Percentiles rank a stretch among this genome's conserved stretches.
These are phyloP conservation scores for Pelochelys cantorii DNA, from an alignment of 2,797 vertebrate species.

Conservation along the genomic window DNA sequence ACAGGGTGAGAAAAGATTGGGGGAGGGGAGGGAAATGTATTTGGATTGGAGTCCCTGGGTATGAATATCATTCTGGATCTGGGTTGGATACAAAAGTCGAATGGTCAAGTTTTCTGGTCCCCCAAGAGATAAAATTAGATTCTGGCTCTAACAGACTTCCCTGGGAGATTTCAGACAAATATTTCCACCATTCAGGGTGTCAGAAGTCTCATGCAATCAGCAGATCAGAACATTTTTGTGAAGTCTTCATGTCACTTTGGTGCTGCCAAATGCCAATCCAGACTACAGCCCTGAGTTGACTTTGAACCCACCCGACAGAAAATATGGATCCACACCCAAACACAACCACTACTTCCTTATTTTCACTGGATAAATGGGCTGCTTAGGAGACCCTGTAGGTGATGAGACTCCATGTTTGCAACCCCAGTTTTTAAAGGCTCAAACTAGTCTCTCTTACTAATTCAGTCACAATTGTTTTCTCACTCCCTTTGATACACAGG, in stretches of 20 bases:
- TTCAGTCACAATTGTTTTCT: not conserved
- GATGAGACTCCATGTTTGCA: not conserved
- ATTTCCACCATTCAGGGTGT: not conserved
- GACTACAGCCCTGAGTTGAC: not conserved
- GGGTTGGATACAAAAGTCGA: not conserved
- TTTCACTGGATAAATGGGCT: not conserved
- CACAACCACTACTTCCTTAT: not conserved
- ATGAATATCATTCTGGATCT: not conserved
- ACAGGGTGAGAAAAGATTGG: not conserved
- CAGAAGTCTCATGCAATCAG: not conserved
- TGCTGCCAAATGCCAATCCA: not conserved
- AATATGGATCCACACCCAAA: not conserved
- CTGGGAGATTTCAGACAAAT: not conserved
- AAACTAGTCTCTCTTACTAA: not conserved
- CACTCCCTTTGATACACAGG: not conserved
- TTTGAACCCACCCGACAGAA: not conserved
- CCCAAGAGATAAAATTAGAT: not conserved
- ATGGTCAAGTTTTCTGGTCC: not conserved
- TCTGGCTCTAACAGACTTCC: not conserved
- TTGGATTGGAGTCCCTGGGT: not conserved
- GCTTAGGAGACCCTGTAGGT: not conserved
- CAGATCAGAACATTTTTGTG: not conserved
- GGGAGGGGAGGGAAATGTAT: accelerated
- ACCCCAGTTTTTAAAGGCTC: not conserved
- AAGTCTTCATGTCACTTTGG: not conserved